Conservation (phyloP, 2,113 vertebrate species). For the Saimiri boliviensis region DNA sequence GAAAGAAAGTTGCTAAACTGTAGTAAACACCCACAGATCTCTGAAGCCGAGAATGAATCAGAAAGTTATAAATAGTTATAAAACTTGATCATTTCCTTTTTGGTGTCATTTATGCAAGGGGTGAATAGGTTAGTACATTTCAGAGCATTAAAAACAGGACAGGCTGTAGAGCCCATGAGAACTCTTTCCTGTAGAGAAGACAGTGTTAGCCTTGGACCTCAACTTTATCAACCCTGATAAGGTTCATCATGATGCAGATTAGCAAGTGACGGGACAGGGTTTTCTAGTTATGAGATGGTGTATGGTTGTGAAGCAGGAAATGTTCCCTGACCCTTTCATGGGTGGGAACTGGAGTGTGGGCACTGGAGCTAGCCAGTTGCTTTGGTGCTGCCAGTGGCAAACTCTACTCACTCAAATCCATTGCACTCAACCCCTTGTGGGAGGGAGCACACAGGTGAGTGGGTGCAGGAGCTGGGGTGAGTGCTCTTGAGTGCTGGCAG, state of each 20-base stretch:
- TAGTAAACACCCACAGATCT: slow-evolving; percentile 59
- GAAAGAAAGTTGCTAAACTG: slow-evolving; percentile 48
- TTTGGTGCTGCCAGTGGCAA: too few relatives aligned
- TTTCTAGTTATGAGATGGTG: background rate
- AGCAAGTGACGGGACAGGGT: background rate
- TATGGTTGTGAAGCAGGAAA: background rate
- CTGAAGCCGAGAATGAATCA: slow-evolving; percentile 59
- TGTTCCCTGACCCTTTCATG: too few relatives aligned
- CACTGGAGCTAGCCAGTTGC: too few relatives aligned
- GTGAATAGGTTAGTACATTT: slow-evolving; percentile 22
- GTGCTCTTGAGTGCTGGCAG: too few relatives aligned
- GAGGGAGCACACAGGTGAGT: too few relatives aligned
- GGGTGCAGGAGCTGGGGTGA: too few relatives aligned
- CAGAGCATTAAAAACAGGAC: slow-evolving; percentile 23
- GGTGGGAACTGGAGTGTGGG: too few relatives aligned
- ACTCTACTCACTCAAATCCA: too few relatives aligned
- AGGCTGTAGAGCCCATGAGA: background rate
- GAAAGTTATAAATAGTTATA: slow-evolving; percentile 56
- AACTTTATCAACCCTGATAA: background rate
- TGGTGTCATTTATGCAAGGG: background rate
- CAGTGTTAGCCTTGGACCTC: background rate
- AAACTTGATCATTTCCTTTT: slow-evolving; percentile 46
- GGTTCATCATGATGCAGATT: background rate
- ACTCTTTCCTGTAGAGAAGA: background rate
- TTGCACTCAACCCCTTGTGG: too few relatives aligned